Conservation (phyloP, 2,797 vertebrate genomes). For the Centroberyx gerrardi region DNA sequence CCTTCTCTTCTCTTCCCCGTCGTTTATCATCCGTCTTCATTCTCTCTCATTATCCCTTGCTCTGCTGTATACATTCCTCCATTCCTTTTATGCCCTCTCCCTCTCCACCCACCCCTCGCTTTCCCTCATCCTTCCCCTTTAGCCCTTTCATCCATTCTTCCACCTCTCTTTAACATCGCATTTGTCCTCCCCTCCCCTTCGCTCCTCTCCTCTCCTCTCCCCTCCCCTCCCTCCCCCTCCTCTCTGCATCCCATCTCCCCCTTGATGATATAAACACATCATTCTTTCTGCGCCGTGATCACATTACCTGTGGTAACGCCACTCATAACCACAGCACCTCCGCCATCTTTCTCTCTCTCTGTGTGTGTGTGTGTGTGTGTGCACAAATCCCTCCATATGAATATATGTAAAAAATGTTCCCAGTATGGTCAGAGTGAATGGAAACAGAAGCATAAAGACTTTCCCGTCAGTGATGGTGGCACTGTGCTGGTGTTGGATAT, state of each 20-base stretch:
- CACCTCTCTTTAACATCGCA: conserved; percentile 23
- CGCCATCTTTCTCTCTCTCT: too few relatives aligned
- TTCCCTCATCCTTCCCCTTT: neutral
- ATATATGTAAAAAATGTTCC: conserved; percentile 12
- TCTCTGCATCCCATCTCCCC: conserved; percentile 41
- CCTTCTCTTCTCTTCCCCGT: conserved; percentile 48
- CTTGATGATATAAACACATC: conserved; percentile 75
- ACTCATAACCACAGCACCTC: conserved; percentile 63
- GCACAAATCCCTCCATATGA: neutral
- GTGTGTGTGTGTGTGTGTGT: conserved; percentile 14
- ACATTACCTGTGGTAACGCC: conserved; percentile 73
- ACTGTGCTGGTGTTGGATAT: conserved; percentile 52
- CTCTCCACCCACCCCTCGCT: conserved; percentile 8
- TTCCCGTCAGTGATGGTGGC: neutral
- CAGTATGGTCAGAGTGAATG: conserved; percentile 35
- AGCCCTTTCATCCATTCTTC: conserved; percentile 10
- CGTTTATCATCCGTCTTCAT: conserved; percentile 63
- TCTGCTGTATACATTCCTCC: conserved; percentile 24
- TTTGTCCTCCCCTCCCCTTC: conserved; percentile 39
- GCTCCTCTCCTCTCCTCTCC: neutral
- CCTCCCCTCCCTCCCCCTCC: neutral
- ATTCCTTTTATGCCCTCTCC: conserved; percentile 32
- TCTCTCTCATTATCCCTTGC: conserved; percentile 30
- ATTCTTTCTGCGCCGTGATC: conserved; percentile 65
- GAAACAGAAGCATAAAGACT: conserved; percentile 16